Percentiles rank a stretch among this genome's conserved stretches.
These are phyloP conservation scores for Campopleginae sp. DNA, from an alignment of 2,888 invertebrate species.

Conservation along the genomic window DNA sequence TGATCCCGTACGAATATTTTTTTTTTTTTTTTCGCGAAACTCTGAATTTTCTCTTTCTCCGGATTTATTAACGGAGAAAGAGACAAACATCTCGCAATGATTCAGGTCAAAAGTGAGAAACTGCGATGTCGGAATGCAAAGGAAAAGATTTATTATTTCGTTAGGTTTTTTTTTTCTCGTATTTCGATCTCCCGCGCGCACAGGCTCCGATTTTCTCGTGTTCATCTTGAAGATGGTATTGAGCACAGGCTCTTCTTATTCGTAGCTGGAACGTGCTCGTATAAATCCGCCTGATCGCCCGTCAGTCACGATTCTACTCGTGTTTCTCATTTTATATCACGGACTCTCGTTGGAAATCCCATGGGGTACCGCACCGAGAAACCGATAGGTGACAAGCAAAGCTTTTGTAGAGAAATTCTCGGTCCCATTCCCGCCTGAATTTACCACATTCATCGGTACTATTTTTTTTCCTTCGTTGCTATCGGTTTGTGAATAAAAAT, in stretches of 20 bases:
- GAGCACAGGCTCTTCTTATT: constrained; percentile 25
- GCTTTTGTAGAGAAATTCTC: constrained; percentile 46
- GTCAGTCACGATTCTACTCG: constrained; percentile 52
- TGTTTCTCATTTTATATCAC: constrained; percentile 50
- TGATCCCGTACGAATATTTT: not conserved
- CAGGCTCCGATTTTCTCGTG: constrained; percentile 9
- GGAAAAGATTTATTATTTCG: not conserved
- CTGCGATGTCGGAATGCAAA: not conserved
- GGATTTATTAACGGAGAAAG: not conserved
- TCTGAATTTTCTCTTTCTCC: not conserved
- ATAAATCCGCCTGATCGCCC: constrained; percentile 54
- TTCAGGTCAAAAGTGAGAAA: not conserved
- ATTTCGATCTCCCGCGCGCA: not conserved
- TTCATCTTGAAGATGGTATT: constrained; percentile 29
- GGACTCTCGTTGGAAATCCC: constrained; percentile 44
- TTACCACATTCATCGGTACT: constrained; percentile 15
- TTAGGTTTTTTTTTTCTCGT: not conserved
- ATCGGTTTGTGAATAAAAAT: constrained; percentile 7
- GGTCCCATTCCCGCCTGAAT: constrained; percentile 11
- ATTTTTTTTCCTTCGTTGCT: not conserved
- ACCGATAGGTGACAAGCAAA: constrained; percentile 24
- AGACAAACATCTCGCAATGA: not conserved
- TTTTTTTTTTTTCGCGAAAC: not conserved
- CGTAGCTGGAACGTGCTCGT: constrained; percentile 49
- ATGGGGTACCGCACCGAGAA: constrained; percentile 6